Percentiles rank a stretch among this genome's conserved stretches.
Evolutionary conservation across 2,888 invertebrate species (phyloP).

Genomic region (Atherix ibis): DNA sequence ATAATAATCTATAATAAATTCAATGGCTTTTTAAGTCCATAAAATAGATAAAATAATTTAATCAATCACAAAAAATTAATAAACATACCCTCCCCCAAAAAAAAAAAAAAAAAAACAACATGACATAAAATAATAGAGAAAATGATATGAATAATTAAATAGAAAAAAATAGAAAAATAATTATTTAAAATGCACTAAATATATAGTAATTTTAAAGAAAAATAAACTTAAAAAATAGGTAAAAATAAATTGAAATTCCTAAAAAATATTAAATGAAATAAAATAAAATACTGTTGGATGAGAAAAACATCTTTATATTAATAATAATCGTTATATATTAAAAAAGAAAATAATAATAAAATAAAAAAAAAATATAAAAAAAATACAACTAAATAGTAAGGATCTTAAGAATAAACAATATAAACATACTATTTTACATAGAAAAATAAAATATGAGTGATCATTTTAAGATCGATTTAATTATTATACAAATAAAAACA

Average conservation of each 20-base stretch:
- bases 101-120: conserved; percentile 11
- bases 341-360: conserved; percentile 2
- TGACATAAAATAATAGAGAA: conserved; percentile 8
- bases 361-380: conserved; percentile 1
- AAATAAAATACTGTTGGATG: conserved; percentile 5
- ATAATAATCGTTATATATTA: too few species aligned
- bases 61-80: too few species aligned
- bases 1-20: too few species aligned
- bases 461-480: conserved; percentile 5
- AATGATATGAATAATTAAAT: conserved; percentile 12
- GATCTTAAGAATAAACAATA: not conserved
- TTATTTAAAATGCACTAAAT: too few species aligned
- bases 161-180: conserved; percentile 8
- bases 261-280: too few species aligned
- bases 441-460: too few species aligned
- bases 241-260: too few species aligned
- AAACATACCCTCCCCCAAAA: too few species aligned
- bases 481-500: conserved; percentile 2
- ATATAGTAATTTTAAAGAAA: too few species aligned
- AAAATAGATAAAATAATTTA: not conserved
- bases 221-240: too few species aligned
- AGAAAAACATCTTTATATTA: too few species aligned
- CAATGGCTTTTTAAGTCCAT: not conserved
- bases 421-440: not conserved
- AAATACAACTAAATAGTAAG: conserved; percentile 1